Base-by-base conservation (phyloP, 1,140 invertebrate species). In the Leptinotarsa defecta region DNA sequence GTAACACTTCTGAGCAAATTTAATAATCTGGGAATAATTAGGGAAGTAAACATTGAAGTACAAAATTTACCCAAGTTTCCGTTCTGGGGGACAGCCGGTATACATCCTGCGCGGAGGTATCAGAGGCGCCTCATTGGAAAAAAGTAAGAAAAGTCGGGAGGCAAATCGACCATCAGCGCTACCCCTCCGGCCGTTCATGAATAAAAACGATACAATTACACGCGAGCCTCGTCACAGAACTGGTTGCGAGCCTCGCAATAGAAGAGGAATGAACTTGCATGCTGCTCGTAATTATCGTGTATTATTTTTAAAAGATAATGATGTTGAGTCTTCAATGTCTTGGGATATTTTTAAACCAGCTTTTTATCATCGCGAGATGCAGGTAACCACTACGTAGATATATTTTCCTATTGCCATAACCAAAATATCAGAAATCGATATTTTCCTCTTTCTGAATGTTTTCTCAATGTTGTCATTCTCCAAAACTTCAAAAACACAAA, bases 281-380 rank as follows among this genome's bases (percentile, higher is more conserved):
- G 65, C 48, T 76, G 67, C 49, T 69, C 63, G 75, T 73, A 74
- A 76, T 73, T 73, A 73, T 73, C 62, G 17, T 62, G 62, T 52
- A 73, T 73, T 73, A 73, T 65, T 67, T 73, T 73, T 73, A 73
- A 67, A 67, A 73, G 57, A 73, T 49, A 67, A 73, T 73, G 64
- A 73, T 61, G 69, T n/a, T 57, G 24, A 48, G 49, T 19, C 72
- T 73, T 65, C 62, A 73, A 67, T 24, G 71, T 62, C 57, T 73
- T 24, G 71, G 62, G 71, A 73, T 73, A 73, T 73, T 73, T 73
- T 73, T 73, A 63, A 63, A 73, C n/a, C 27, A 24, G 20, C n/a
- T 71, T 22, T 67, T 67, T 67, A 67, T 67, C 27, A 67, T 34
- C 49, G 13, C 19, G 17, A 15, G 15, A 15, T 57, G 17, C 52